Evolutionary conservation across 2,888 invertebrate species (phyloP), one percentile per base, ranked within the genome.

Genomic region (Plebejus melissa): DNA sequence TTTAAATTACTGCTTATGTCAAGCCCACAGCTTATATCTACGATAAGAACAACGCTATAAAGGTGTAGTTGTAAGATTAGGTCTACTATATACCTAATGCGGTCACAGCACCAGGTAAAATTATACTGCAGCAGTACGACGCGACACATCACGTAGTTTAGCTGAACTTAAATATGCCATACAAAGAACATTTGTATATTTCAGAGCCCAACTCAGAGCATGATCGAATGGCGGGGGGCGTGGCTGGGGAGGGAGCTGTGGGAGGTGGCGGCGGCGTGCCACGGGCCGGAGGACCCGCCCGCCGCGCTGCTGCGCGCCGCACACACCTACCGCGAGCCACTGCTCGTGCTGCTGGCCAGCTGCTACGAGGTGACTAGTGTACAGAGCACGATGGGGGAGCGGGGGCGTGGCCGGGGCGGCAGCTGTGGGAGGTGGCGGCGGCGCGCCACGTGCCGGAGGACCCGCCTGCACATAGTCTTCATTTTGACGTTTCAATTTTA

Each of bases 271-370:
- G 94, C 96, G 22, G 94, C 94, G 57, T 96, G 96, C 80, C 96
- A 96, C 82, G 95, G 95, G 60, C 96, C 96, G 74, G 95, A 95
- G 78, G 96, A 96, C 87, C 96, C 96, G 16, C 96, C 96, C 0
- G 95, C 94, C 13, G 95, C 95, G 11, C 84, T 96, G 46, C 83
- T 96, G 22, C 93, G 94, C 16, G 95, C 95, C 5, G 94, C 95
- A 0, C 92, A 94, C 57, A 80, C 89, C 60, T 94, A 94, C 77
- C 89, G 94, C 46, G 95, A 95, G 80, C 96, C 96, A 0, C 83
- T 96, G 76, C 88, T 96, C 9, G 95, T 95, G 13, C 93, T 96
- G 77, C 90, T 96, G 69, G 96, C 96, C 16, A 95, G 95, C 77
- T 96, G 95, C 83, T 96, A 96, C 83, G 96, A 96, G 94, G 96